A percentile compares a stretch with the other conserved stretches of the same genome.
Evolutionary conservation across 2,888 invertebrate species (phyloP).

Genomic region (Andrena trimmerana): DNA sequence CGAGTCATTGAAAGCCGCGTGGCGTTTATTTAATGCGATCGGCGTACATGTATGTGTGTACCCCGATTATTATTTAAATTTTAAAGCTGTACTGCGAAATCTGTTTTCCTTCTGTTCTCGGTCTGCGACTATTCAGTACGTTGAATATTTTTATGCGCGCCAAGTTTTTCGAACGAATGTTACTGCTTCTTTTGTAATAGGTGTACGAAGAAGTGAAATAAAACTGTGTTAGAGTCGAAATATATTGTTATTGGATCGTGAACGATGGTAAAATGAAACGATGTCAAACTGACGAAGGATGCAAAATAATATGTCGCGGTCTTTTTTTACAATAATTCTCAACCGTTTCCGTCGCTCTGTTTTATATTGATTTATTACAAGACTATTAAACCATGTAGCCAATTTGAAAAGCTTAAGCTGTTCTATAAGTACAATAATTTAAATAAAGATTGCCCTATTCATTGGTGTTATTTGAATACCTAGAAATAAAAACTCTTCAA

Average conservation of each 20-base stretch:
- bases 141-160: constrained; percentile 63
- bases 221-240: constrained; percentile 70
- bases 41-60: neutral
- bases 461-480: constrained; percentile 1
- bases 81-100: constrained; percentile 8
- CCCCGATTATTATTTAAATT: constrained; percentile 42
- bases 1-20: constrained; percentile 24
- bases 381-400: no score
- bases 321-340: constrained; percentile 5
- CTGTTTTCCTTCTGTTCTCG: constrained; percentile 45
- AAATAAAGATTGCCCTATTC: constrained; percentile 13
- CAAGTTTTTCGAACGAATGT: constrained; percentile 66
- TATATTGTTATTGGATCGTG: constrained; percentile 2
- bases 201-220: constrained; percentile 73
- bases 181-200: constrained; percentile 74
- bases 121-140: constrained; percentile 47
- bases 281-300: neutral
- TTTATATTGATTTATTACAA: no score
- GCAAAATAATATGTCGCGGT: neutral
- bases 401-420: neutral
- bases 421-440: constrained; percentile 1
- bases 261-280: neutral
- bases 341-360: constrained; percentile 1
- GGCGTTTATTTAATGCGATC: constrained; percentile 42
- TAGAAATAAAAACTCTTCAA: neutral